Evolutionary conservation across 1,140 invertebrate species (phyloP).

Genomic region (Sminthurides bifidus): DNA sequence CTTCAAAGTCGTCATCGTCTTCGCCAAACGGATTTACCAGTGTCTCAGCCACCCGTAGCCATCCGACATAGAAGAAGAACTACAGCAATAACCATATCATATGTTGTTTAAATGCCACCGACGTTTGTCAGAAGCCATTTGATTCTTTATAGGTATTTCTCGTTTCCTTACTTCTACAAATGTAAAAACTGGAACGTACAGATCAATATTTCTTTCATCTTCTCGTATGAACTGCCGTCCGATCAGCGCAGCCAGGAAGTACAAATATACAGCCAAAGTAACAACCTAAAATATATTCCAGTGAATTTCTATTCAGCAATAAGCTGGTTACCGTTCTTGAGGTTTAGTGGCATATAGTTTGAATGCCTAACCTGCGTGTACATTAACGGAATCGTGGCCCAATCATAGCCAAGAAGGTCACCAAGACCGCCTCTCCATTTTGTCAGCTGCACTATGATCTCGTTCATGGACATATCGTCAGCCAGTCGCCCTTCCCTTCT

Average conservation of each 20-base stretch:
- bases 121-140: background rate
- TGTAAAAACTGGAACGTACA: conserved; percentile 80
- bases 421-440: background rate
- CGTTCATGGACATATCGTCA: conserved; percentile 8
- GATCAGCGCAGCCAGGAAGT: conserved; percentile 67
- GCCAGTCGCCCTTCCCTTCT: background rate
- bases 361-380: conserved; percentile 66
- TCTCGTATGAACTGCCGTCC: conserved; percentile 62
- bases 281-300: conserved; percentile 52
- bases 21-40: conserved; percentile 72
- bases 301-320: background rate
- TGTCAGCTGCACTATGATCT: background rate
- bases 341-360: background rate
- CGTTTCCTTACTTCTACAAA: conserved; percentile 44
- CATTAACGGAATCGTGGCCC: conserved; percentile 79
- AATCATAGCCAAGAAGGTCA: conserved; percentile 56
- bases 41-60: conserved; percentile 76
- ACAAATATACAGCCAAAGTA: conserved; percentile 80
- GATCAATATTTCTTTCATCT: conserved; percentile 44
- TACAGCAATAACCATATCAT: conserved; percentile 36
- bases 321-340: background rate
- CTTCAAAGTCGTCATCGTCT: conserved; percentile 73
- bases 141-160: conserved; percentile 29
- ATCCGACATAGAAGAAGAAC: conserved; percentile 78
- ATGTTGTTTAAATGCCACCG: background rate